Percentiles rank a stretch among this genome's conserved stretches.
phyloP scores from a whole-genome alignment of 2,797 vertebrate genomes.

The Champsocephalus gunnari region DNA sequence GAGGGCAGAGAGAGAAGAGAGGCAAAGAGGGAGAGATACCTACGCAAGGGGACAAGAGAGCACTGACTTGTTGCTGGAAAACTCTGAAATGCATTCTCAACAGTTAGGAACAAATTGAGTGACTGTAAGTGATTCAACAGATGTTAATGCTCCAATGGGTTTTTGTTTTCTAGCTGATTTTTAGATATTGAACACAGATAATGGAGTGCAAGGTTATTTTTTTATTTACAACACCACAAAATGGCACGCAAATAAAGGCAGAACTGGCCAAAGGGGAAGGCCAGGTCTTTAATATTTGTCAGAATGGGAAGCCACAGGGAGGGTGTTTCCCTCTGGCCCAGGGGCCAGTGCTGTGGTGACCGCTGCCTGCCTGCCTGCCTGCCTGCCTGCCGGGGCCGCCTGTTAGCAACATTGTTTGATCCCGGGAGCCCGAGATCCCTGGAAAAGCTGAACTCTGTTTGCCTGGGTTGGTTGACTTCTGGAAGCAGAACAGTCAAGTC shows the following conservation, averaged over 20 bases:
- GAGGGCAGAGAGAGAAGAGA: slow-evolving; percentile 20
- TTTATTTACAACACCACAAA: slow-evolving; percentile 81
- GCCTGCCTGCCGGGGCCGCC: slow-evolving; percentile 73
- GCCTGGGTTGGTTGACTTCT: slow-evolving; percentile 81
- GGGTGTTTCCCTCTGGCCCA: slow-evolving; percentile 85
- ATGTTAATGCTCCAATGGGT: slow-evolving; percentile 49
- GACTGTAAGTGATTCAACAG: slow-evolving; percentile 42
- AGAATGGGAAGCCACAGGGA: slow-evolving; percentile 85
- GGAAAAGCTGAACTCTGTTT: slow-evolving; percentile 82
- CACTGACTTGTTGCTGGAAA: slow-evolving; percentile 12
- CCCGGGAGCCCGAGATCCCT: slow-evolving; percentile 76
- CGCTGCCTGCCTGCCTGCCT: slow-evolving; percentile 72
- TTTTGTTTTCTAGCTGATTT: slow-evolving; percentile 58
- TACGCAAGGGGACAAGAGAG: slow-evolving; percentile 1
- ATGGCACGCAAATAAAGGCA: slow-evolving; percentile 86
- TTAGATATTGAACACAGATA: slow-evolving; percentile 78
- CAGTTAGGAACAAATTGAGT: slow-evolving; percentile 22
- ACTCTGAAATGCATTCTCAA: slow-evolving; percentile 28
- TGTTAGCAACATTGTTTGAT: slow-evolving; percentile 82
- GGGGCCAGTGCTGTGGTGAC: slow-evolving; percentile 80
- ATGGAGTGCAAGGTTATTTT: slow-evolving; percentile 57
- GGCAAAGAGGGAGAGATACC: slow-evolving; percentile 11
- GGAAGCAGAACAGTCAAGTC: slow-evolving; percentile 85
- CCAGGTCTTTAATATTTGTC: slow-evolving; percentile 89
- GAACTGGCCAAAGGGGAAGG: slow-evolving; percentile 79